phyloP scores from a whole-genome alignment of 2,113 vertebrate species.

The Malurus cyaneus region DNA sequence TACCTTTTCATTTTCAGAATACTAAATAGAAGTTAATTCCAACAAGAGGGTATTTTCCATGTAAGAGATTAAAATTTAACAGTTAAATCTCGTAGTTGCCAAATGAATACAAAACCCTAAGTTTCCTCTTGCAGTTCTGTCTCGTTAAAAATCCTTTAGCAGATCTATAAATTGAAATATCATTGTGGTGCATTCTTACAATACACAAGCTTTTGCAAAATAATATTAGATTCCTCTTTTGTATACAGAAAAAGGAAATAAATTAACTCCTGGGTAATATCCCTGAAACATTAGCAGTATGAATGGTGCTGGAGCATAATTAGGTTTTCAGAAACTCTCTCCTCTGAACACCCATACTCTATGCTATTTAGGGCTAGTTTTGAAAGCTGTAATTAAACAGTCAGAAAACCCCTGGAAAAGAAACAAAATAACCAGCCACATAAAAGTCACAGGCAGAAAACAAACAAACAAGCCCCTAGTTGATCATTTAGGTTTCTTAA shows the following conservation, averaged over 20 bases:
- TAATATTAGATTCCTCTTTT: not conserved
- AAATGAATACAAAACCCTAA: not conserved
- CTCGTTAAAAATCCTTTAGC: conserved; percentile 20
- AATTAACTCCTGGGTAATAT: conserved; percentile 14
- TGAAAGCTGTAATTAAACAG: conserved; percentile 55
- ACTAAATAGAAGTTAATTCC: not conserved
- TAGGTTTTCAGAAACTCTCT: conserved; percentile 18
- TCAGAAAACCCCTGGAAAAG: conserved; percentile 39
- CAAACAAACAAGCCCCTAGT: conserved; percentile 27
- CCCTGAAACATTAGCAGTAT: not conserved
- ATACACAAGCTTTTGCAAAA: not conserved
- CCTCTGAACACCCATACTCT: conserved; percentile 7
- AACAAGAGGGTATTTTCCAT: not conserved
- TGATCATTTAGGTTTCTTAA: not conserved
- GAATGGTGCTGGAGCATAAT: conserved; percentile 21
- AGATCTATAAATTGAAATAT: conserved; percentile 4
- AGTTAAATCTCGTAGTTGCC: not conserved
- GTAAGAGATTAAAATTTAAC: not conserved
- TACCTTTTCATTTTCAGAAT: not conserved
- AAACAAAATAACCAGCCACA: conserved; percentile 20
- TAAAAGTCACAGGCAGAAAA: conserved; percentile 35
- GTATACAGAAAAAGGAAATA: conserved; percentile 9
- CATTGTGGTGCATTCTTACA: not conserved
- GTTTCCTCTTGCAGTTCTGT: not conserved
- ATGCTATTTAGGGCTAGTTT: conserved; percentile 12